Percentiles rank a stretch among this genome's conserved stretches.
These are phyloP conservation scores for Datnioides undecimradiatus DNA, from an alignment of 2,113 vertebrate species.

Conservation along the genomic window DNA sequence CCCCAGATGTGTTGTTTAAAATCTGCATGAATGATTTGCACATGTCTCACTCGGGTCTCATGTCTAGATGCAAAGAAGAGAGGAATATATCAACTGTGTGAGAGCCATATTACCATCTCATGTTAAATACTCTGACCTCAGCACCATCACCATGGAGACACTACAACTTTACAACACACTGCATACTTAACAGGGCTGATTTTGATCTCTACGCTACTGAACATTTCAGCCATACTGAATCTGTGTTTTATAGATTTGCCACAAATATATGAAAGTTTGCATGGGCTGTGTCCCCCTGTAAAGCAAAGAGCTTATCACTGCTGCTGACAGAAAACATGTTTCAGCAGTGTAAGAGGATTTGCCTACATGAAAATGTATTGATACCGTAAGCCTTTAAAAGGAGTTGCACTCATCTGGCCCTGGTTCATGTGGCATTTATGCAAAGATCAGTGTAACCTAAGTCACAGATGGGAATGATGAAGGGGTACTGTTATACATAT, in stretches of 20 bases:
- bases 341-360: constrained; percentile 68
- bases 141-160: constrained; percentile 60
- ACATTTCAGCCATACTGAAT: not conserved
- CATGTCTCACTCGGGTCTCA: constrained; percentile 1
- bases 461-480: constrained; percentile 24
- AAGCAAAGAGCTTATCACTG: constrained; percentile 41
- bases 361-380: constrained; percentile 69
- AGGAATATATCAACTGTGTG: not conserved
- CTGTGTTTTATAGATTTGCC: not conserved
- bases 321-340: constrained; percentile 33
- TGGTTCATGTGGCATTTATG: constrained; percentile 23
- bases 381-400: constrained; percentile 69
- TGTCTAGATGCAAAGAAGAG: constrained; percentile 11
- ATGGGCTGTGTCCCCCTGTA: constrained; percentile 18
- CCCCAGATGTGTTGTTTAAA: constrained; percentile 17
- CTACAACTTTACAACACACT: constrained; percentile 50
- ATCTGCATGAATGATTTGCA: constrained; percentile 41
- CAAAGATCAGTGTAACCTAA: constrained; percentile 22
- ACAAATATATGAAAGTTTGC: not conserved
- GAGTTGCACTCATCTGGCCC: constrained; percentile 34
- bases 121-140: constrained; percentile 38
- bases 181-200: constrained; percentile 33
- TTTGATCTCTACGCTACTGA: not conserved
- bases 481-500: not conserved
- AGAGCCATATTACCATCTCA: constrained; percentile 19